Evolutionary conservation across 2,797 vertebrate genomes (phyloP).

Genomic region (Trachurus trachurus): DNA sequence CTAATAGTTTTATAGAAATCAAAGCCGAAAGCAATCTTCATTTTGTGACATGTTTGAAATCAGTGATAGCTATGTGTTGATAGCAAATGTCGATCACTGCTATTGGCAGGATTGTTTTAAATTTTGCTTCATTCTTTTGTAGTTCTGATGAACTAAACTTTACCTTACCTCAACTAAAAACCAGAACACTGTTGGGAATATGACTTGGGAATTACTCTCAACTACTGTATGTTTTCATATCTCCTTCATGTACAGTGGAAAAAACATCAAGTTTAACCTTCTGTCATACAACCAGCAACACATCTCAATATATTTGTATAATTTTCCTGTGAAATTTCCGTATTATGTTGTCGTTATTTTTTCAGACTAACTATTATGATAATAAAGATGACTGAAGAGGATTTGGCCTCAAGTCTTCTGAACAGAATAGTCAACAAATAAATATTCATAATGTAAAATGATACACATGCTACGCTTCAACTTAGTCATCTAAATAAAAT

Average conservation of each 20-base stretch:
- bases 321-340: constrained; percentile 71
- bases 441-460: neutral
- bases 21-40: constrained; percentile 61
- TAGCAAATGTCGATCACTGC: constrained; percentile 56
- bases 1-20: constrained; percentile 73
- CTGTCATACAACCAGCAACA: constrained; percentile 75
- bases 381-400: constrained; percentile 75
- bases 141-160: constrained; percentile 75
- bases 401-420: constrained; percentile 35
- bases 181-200: constrained; percentile 63
- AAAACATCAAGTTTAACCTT: constrained; percentile 64
- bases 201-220: constrained; percentile 67
- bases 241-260: constrained; percentile 71
- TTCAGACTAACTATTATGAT: constrained; percentile 70
- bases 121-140: constrained; percentile 70
- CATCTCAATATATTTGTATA: constrained; percentile 81
- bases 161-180: constrained; percentile 78
- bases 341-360: constrained; percentile 72
- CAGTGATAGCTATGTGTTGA: constrained; percentile 64
- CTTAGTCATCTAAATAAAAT: constrained; percentile 12
- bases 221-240: constrained; percentile 72
- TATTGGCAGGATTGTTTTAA: constrained; percentile 53
- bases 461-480: neutral
- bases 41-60: constrained; percentile 78
- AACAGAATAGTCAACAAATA: constrained; percentile 18